A percentile compares a stretch with the other conserved stretches of the same genome.
Conservation (phyloP, 2,888 invertebrate species). For the Harmothoe impar region DNA sequence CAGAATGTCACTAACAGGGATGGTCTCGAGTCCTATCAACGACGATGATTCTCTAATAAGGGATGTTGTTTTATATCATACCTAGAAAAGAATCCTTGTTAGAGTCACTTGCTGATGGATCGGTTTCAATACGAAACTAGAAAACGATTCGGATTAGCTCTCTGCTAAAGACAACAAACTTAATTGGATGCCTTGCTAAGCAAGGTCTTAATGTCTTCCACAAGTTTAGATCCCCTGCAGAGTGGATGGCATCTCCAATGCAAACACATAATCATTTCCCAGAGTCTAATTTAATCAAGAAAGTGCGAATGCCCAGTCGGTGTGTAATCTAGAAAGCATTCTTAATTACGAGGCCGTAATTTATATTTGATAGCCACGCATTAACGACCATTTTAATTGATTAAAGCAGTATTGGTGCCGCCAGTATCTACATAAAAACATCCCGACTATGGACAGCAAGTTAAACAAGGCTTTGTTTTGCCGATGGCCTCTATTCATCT, state of each 20-base stretch:
- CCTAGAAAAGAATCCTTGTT: too few relatives aligned
- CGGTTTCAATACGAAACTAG: neutral
- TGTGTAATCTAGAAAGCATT: conserved; percentile 14
- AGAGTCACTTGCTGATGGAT: neutral
- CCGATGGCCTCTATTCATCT: neutral
- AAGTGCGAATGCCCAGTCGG: neutral
- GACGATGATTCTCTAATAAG: too few relatives aligned
- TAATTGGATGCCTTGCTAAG: neutral
- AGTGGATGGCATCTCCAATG: neutral
- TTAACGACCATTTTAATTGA: conserved; percentile 1
- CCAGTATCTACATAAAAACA: neutral
- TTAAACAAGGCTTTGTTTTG: neutral
- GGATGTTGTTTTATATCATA: too few relatives aligned
- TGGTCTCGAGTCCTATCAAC: too few relatives aligned
- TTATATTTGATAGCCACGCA: neutral
- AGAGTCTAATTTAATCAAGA: neutral
- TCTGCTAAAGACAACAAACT: conserved; percentile 17
- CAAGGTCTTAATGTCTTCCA: neutral
- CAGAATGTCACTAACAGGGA: too few relatives aligned
- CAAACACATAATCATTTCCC: neutral
- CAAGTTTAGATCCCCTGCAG: neutral
- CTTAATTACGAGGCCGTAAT: neutral
- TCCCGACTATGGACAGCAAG: neutral
- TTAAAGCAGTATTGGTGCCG: neutral
- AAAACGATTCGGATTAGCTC: neutral